Evolutionary conservation across 1,140 invertebrate genomes (phyloP), one percentile per base, ranked within the genome.

Genomic region (Sinonovacula constricta): DNA sequence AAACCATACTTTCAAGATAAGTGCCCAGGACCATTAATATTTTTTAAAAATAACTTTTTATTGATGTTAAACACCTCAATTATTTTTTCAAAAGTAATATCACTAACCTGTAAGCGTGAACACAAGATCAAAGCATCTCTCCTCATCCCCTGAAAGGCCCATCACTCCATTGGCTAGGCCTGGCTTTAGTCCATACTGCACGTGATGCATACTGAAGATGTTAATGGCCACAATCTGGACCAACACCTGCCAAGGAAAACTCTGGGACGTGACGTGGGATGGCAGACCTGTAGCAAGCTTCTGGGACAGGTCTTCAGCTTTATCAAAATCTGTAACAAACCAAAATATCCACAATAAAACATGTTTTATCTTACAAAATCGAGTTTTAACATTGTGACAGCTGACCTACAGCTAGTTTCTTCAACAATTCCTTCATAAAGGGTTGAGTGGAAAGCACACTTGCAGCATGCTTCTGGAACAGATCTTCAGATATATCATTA

Each of bases 171-270:
- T 71, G 12, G 59, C 45, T 12, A 81, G 68, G 15, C 26, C 67
- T 65, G 79, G 28, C 5, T 63, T 76, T 14, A 60, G 22, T 24
- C 75, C 69, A 74, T 84, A 93, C 2, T 92, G 92, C 0, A 92
- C 89, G 68, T 94, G 93, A 84, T 94, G 93, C 74, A 95, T 92
- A 0, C 94, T 92, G 90, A 95, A 96, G 51, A 96, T 92, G 87
- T 95, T 94, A 22, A 96, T 94, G 34, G 94, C 93, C 22, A 94
- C 91, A 93, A 96, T 95, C 92, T 96, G 92, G 34, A 93, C 87
- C n/a, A 96, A 91, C 77, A 95, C 94, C 90, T 94, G 93, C 2
- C 93, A 93, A 74, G 93, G 94, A 67, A 96, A 95, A 85, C 94
- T 94, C 85, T 96, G 94, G 0, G 95, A 95, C 0, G 95, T 95